Evolutionary conservation across 2,888 invertebrate species (phyloP), one percentile per base, ranked within the genome.

Genomic region (Cryptus armator): DNA sequence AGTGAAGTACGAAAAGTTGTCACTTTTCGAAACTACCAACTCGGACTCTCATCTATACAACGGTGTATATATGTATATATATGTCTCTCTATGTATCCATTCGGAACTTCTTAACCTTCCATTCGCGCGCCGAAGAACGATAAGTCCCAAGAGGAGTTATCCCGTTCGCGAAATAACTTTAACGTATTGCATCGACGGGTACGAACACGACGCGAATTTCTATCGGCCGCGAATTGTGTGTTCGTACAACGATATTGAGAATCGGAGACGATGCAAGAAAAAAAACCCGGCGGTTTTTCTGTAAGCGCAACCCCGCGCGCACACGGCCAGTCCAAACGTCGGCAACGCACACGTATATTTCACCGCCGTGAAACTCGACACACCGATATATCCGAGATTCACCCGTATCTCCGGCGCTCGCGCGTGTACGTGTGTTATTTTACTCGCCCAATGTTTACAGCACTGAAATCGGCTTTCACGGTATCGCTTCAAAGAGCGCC

Each of bases 391-490:
- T 48, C 24, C 64, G 75, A 51, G 43, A 53, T 66, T 64, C 74
- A 66, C 56, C 66, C 56, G 43, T 74, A 19, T 62, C 32, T 82
- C 56, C 32, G 14, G 66, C 68, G 78, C 29, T 62, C 76, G 46
- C n/a, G 56, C 76, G 46, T 81, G 46, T 68, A 16, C 66, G 83
- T 82, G 86, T 86, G 75, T 87, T 88, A 91, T 56, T 89, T 91
- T 90, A 89, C 87, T 87, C 87, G 79, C 88, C 82, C 89, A 82
- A 88, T 91, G 90, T 91, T 91, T 90, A 90, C 90, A 88, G 88
- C 91, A 89, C 90, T 90, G 91, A 16, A 81, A 66, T 80, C 85
- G 88, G 86, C 87, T 87, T 75, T 68, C 68, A 59, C 51, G 56
- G 67, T 51, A 66, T 70, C 74, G 71, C 72, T 81, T 89, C 84